Percentiles rank a stretch among this genome's conserved stretches.
Conservation (phyloP, 2,797 vertebrate genomes). For the Eidolon dupreanum region DNA sequence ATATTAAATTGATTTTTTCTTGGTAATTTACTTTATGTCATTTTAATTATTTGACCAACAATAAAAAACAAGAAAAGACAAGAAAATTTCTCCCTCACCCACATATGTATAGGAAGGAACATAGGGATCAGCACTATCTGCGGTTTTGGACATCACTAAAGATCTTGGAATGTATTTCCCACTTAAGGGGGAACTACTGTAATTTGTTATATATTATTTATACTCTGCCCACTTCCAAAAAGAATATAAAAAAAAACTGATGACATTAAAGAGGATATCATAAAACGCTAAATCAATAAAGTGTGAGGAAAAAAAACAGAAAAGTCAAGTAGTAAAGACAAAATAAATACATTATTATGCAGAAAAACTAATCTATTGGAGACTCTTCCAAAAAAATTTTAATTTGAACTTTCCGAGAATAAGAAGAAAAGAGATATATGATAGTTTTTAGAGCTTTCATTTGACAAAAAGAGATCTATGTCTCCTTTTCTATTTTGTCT, state of each 20-base stretch:
- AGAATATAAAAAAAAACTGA: not conserved
- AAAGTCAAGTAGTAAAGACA: not conserved
- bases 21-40: not conserved
- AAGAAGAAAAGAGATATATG: not conserved
- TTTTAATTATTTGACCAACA: not conserved
- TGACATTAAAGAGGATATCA: not conserved
- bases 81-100: not conserved
- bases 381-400: not conserved
- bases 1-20: not conserved
- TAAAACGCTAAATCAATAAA: not conserved
- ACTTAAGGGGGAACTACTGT: not conserved
- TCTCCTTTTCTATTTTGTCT: not conserved
- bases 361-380: not conserved
- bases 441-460: not conserved
- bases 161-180: not conserved
- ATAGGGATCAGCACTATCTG: not conserved
- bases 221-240: not conserved
- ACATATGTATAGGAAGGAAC: not conserved
- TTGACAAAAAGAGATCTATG: not conserved
- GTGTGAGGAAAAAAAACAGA: not conserved
- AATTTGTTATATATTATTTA: not conserved
- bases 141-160: not conserved
- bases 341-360: not conserved
- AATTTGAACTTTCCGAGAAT: not conserved
- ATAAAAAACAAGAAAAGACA: not conserved